Evolutionary conservation across 2,113 vertebrate genomes (phyloP).

Genomic region (Laticauda colubrina): DNA sequence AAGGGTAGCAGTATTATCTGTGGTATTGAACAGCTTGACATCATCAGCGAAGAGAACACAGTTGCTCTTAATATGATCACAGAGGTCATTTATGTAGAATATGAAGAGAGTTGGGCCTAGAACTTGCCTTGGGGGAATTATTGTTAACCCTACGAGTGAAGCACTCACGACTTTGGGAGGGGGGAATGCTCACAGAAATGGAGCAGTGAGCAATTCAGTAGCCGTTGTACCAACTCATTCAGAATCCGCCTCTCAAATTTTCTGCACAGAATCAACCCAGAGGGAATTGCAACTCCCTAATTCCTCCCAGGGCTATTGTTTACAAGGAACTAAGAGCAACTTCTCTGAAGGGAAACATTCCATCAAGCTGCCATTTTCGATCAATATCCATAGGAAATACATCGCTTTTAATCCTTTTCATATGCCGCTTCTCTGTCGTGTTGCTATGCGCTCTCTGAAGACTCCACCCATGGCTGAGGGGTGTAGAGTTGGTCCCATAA

Average conservation of each 20-base stretch:
- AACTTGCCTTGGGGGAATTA: too few species aligned
- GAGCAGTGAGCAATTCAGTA: neutral
- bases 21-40: too few species aligned
- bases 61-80: too few species aligned
- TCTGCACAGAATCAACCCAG: neutral
- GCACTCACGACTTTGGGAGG: too few species aligned
- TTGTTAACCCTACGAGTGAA: neutral
- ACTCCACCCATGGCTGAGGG: neutral
- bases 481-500: neutral
- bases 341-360: neutral
- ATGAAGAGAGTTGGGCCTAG: too few species aligned
- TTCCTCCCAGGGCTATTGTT: constrained; percentile 1
- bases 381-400: neutral
- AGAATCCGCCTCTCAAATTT: neutral
- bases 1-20: too few species aligned
- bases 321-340: neutral
- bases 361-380: neutral
- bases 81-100: too few species aligned
- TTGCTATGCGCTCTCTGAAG: neutral
- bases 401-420: neutral
- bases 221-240: neutral
- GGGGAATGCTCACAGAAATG: neutral
- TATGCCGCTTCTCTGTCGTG: neutral
- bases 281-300: neutral
- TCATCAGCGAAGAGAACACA: too few species aligned